These are phyloP conservation scores for Etheostoma nigrum DNA, from an alignment of 2,797 vertebrate genomes.

Conservation along the genomic window DNA sequence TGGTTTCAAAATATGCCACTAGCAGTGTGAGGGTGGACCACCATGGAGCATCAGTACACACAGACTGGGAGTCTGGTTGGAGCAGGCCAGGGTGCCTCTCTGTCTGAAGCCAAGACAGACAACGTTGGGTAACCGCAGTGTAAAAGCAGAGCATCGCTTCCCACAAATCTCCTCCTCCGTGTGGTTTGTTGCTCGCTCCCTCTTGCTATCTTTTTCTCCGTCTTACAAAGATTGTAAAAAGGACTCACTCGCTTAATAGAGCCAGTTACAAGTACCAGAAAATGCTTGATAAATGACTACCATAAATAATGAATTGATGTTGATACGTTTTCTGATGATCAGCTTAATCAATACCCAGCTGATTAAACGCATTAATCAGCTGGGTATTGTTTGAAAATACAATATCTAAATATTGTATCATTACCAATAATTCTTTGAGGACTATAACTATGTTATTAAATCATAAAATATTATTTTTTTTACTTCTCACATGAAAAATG, in stretches of 20 bases:
- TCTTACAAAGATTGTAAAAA: conserved; percentile 31
- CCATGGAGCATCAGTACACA: conserved; percentile 66
- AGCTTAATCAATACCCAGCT: no score
- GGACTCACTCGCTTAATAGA: conserved; percentile 17
- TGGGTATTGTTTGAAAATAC: not conserved
- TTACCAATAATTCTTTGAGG: not conserved
- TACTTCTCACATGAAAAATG: not conserved
- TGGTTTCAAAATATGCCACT: conserved; percentile 62
- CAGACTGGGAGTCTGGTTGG: conserved; percentile 68
- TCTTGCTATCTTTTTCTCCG: conserved; percentile 29
- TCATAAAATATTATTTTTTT: no score
- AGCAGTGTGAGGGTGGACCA: conserved; percentile 70
- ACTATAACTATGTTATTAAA: not conserved
- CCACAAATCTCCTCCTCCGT: conserved; percentile 61
- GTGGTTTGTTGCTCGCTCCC: conserved; percentile 45
- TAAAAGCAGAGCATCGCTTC: conserved; percentile 72
- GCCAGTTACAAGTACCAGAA: conserved; percentile 8
- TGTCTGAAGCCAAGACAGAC: conserved; percentile 78
- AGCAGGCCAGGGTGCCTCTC: conserved; percentile 70
- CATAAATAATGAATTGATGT: conserved; percentile 9
- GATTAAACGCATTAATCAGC: not conserved
- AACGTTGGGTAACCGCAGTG: conserved; percentile 66
- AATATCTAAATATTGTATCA: not conserved
- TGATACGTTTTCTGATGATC: conserved; percentile 2
- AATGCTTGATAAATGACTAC: conserved; percentile 11